Base-by-base conservation (phyloP, 2,797 vertebrate genomes). In the Epinephelus awoara region DNA sequence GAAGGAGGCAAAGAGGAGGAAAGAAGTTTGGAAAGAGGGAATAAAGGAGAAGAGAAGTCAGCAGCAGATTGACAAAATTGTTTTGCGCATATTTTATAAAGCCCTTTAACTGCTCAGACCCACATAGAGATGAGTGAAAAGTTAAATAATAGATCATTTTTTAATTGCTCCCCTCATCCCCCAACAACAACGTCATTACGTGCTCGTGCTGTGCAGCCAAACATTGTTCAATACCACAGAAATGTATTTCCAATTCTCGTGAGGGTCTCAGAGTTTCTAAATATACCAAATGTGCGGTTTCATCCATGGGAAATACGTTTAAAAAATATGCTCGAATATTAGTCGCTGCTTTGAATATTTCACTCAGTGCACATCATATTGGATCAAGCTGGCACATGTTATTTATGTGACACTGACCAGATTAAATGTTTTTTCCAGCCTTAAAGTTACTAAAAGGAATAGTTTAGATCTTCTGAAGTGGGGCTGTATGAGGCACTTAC, bases 341-440 rank as follows among this genome's bases (percentile, higher is more conserved):
- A 40, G 23, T 64, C 58, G 9, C 27, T 8, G 9, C 34, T 52
- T 46, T 80, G 42, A 80, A 75, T 70, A 54, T 59, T 44, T 64
- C 9, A 63, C 21, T 40, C 13, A 38, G 9, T 65, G 25, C 15
- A 18, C 38, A 0, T 65, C 34, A 52, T 11, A 44, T 14, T 55
- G 40, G 3, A 63, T 0, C 17, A 56, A 19, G 25, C 23, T 54
- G 38, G 38, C 51, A 6, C 15, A 27, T 15, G 15, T 1, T 46
- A 23, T 19, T 23, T 27, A 9, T 27, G 7, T 61, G 19, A 4
- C 40, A 49, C 42, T 29, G 46, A 42, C 27, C 27, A 29, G 27
- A 29, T 6, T 29, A 29, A 29, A 29, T 29, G 27, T 29, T 34
- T 34, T 34, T 8, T 34, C 34, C 34, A 34, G 34, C 34, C 34